Evolutionary conservation across 2,113 vertebrate species (phyloP).

Genomic region (Platysternon megacephalum): DNA sequence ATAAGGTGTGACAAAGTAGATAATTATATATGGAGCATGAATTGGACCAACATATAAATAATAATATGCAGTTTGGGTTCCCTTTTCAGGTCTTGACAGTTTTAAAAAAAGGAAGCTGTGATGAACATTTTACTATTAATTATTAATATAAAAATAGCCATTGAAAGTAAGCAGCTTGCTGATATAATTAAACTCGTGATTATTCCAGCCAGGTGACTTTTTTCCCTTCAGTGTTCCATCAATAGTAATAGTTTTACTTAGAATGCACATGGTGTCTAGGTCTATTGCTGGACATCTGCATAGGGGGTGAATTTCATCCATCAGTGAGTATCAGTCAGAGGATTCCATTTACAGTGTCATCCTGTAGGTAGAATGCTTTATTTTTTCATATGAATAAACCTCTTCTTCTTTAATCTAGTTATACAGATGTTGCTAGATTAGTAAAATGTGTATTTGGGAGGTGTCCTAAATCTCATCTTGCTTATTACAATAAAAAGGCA

Average conservation of each 20-base stretch:
- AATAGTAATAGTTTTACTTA: neutral
- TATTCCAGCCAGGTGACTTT: neutral
- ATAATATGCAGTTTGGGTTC: neutral
- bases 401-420: neutral
- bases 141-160: neutral
- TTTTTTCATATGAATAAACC: neutral
- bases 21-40: neutral
- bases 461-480: neutral
- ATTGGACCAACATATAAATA: neutral
- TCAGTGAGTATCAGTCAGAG: neutral
- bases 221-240: neutral
- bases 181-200: neutral
- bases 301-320: neutral
- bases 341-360: neutral
- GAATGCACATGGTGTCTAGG: neutral
- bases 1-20: neutral
- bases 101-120: neutral
- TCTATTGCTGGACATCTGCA: neutral
- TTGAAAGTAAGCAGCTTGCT: neutral
- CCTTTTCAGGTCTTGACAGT: neutral
- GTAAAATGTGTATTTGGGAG: neutral
- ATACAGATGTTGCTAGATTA: neutral
- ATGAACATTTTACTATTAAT: neutral
- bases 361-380: neutral
- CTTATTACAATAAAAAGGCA: neutral